A percentile compares a stretch with the other conserved stretches of the same genome.
These are phyloP conservation scores for Diceros bicornis DNA, from an alignment of 2,797 vertebrate species.

Conservation along the genomic window DNA sequence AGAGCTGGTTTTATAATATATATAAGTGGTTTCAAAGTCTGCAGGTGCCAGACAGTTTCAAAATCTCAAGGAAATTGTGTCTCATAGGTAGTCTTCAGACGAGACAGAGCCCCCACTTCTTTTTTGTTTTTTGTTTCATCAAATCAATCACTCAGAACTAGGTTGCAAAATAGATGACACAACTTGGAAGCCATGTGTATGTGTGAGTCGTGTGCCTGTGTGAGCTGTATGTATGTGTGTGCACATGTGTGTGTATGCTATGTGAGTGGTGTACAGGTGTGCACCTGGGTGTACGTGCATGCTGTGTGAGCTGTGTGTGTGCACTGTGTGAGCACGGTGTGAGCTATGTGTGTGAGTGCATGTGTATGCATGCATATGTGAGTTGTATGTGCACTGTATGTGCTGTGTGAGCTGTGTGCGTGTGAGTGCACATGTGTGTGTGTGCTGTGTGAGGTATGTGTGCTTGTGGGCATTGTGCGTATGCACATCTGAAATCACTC, in stretches of 20 bases:
- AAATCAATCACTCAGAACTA: neutral
- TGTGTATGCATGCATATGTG: neutral
- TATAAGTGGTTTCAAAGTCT: constrained; percentile 85
- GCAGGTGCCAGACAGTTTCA: constrained; percentile 84
- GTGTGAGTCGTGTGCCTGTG: no score
- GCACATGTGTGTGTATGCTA: neutral
- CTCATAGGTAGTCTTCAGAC: constrained; percentile 82
- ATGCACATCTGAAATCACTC: neutral
- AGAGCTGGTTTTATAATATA: constrained; percentile 83
- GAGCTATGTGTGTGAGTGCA: neutral
- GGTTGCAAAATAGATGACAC: neutral
- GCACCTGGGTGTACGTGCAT: neutral
- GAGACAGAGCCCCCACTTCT: neutral
- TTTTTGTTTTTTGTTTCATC: neutral
- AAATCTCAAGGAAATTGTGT: constrained; percentile 75
- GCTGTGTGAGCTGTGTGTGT: neutral
- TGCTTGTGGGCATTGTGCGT: neutral
- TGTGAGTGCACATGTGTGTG: neutral
- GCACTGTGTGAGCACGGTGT: accelerated
- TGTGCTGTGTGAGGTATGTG: no score
- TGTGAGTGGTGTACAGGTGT: neutral
- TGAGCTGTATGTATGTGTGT: neutral
- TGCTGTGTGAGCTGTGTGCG: neutral
- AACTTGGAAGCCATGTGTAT: neutral
- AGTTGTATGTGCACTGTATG: neutral